Percentiles rank a stretch among this genome's conserved stretches.
Evolutionary conservation across 2,888 invertebrate genomes (phyloP).

Genomic region (Gryllus longicercus): DNA sequence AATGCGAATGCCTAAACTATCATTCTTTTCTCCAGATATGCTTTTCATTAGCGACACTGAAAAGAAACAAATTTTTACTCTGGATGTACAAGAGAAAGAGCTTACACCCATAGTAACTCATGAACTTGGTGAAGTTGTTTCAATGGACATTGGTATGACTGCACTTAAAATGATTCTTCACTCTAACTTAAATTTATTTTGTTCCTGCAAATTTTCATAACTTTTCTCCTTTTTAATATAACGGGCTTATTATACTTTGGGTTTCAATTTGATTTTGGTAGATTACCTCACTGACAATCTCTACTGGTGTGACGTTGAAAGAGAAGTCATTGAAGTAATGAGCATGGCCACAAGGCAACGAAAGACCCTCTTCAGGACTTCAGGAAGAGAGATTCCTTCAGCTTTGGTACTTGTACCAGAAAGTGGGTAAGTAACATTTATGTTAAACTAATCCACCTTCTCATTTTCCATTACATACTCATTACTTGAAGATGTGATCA

Average conservation of each 20-base stretch:
- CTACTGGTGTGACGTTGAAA: conserved; percentile 66
- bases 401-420: conserved; percentile 66
- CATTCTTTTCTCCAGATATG: conserved; percentile 36
- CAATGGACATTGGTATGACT: conserved; percentile 57
- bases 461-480: no score
- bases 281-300: conserved; percentile 70
- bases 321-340: conserved; percentile 62
- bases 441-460: no score
- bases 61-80: conserved; percentile 49
- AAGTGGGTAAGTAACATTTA: conserved; percentile 53
- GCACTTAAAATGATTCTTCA: no score
- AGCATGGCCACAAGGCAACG: conserved; percentile 59
- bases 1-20: not conserved
- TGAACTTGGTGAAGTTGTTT: conserved; percentile 53
- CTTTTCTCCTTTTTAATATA: no score
- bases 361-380: conserved; percentile 58
- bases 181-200: no score
- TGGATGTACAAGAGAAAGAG: conserved; percentile 42
- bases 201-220: no score
- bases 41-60: conserved; percentile 52
- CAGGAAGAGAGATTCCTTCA: conserved; percentile 59
- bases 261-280: conserved; percentile 42
- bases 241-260: not conserved
- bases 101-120: conserved; percentile 45
- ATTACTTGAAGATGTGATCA: no score